Evolutionary conservation across 2,797 vertebrate species (phyloP), one percentile per base, ranked within the genome.

Genomic region (Sebastes kiyomatsui): DNA sequence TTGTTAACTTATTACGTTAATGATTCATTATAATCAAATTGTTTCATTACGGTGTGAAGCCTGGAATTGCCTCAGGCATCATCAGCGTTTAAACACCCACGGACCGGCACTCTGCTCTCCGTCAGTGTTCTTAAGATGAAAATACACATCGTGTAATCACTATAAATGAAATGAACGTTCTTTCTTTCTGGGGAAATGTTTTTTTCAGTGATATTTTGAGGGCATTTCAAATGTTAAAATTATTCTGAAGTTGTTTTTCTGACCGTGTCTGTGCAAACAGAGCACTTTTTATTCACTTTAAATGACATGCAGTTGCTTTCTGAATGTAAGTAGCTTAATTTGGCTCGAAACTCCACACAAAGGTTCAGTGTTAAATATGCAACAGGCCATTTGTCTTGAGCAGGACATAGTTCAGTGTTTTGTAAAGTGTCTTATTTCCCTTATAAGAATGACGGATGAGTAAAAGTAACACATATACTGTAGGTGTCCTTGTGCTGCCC

Each of bases 21-120:
- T 77, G 67, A 80, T 84, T 82, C 76, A 83, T 86, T 79, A 46
- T 68, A 81, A 87, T 84, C 30, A 77, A 72, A 89, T 80, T 67
- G 46, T 80, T 61, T 88, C 65, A 81, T 66, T 81, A 73, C 75
- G 76, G 59, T 77, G 61, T 66, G 78, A 73, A 79, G 72, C 65
- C 65, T 55, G 59, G 22, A 83, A 67, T 67, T 33, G 81, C 87
- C 84, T 85, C 30, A 28, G 80, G 82, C 82, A 56, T 70, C 25
- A 74, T 78, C 75, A 69, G 56, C 2, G 11, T 81, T 87, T 33
- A 58, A 67, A 54, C 77, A 83, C 30, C 77, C 65, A 69, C 23
- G 7, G 49, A 87, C 67, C 62, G n/a, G 64, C 49, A 9, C 74
- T 71, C n/a, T 69, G 49, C 72, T 77, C 27, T 54, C 28, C 7